phyloP scores from a whole-genome alignment of 2,797 vertebrate species.

The Chrysocyon brachyurus region DNA sequence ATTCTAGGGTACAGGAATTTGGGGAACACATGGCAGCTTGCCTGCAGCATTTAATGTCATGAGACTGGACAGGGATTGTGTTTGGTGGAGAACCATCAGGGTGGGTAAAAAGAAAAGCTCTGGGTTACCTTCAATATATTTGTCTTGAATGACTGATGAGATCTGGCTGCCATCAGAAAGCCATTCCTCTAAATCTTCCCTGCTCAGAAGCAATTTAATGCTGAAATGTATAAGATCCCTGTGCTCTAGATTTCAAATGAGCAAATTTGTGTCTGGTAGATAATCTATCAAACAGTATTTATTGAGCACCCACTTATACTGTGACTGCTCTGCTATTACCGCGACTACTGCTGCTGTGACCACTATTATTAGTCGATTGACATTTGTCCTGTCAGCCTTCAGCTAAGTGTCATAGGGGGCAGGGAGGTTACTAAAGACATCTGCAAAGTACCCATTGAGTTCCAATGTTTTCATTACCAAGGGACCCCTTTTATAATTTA shows the following conservation, averaged over 20 bases:
- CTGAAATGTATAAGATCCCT: neutral
- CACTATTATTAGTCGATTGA: neutral
- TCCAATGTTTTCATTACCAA: neutral
- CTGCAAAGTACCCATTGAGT: neutral
- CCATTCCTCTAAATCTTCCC: neutral
- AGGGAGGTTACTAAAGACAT: neutral
- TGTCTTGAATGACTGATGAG: neutral
- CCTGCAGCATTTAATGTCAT: neutral
- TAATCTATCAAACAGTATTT: slow-evolving; percentile 39
- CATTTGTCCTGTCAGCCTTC: neutral
- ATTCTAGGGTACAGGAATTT: neutral
- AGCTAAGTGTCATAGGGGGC: neutral
- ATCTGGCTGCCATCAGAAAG: neutral
- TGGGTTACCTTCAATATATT: neutral
- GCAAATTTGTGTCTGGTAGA: neutral
- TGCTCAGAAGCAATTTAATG: neutral
- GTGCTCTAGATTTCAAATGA: slow-evolving; percentile 14
- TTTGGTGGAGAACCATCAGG: neutral
- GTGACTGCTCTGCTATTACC: neutral
- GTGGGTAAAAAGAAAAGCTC: neutral
- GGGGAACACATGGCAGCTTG: neutral
- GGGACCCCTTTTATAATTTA: neutral
- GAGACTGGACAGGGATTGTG: neutral
- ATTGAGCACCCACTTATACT: neutral
- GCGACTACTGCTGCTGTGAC: neutral